Conservation (phyloP, 37 sponge, comb jelly and placozoan genomes). For the Spongilla lacustris region DNA sequence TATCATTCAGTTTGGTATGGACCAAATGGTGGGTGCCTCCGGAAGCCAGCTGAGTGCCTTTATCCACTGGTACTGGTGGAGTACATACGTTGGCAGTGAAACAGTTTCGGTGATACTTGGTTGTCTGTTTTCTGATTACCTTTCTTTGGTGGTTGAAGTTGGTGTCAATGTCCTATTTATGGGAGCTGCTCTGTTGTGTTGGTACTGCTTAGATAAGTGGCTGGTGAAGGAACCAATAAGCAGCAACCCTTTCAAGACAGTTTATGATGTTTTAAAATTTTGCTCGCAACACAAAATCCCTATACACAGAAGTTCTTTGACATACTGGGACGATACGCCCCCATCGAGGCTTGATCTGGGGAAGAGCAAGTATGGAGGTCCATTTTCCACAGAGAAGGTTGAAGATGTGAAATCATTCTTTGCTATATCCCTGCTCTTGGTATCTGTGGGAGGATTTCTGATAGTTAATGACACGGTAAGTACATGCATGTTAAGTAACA, state of each 20-base stretch:
- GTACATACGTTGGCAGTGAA: slow-evolving; percentile 14
- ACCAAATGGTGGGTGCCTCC: slow-evolving; percentile 57
- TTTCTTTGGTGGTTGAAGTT: slow-evolving; percentile 15
- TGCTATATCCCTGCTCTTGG: slow-evolving; percentile 21
- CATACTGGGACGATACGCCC: slow-evolving; percentile 26
- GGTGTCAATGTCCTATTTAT: slow-evolving; percentile 26
- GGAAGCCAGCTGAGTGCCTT: slow-evolving; percentile 41
- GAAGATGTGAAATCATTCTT: slow-evolving; percentile 54
- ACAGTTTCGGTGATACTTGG: too few relatives aligned
- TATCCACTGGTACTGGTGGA: slow-evolving; percentile 73
- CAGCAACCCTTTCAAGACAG: slow-evolving; percentile 39
- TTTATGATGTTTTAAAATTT: background rate
- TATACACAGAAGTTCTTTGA: slow-evolving; percentile 20
- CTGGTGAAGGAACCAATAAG: slow-evolving; percentile 28
- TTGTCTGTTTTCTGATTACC: background rate
- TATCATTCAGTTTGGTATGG: slow-evolving; percentile 60
- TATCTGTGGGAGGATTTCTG: slow-evolving; percentile 18
- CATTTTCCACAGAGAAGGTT: slow-evolving; percentile 52
- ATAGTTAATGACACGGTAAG: background rate
- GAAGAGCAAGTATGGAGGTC: slow-evolving; percentile 56
- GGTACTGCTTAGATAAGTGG: slow-evolving; percentile 31
- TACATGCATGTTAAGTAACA: too few relatives aligned
- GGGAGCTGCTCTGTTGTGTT: slow-evolving; percentile 31
- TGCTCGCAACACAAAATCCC: slow-evolving; percentile 17
- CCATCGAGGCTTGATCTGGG: slow-evolving; percentile 31